Conservation (phyloP, 2,113 vertebrate genomes). For the Procavia capensis region DNA sequence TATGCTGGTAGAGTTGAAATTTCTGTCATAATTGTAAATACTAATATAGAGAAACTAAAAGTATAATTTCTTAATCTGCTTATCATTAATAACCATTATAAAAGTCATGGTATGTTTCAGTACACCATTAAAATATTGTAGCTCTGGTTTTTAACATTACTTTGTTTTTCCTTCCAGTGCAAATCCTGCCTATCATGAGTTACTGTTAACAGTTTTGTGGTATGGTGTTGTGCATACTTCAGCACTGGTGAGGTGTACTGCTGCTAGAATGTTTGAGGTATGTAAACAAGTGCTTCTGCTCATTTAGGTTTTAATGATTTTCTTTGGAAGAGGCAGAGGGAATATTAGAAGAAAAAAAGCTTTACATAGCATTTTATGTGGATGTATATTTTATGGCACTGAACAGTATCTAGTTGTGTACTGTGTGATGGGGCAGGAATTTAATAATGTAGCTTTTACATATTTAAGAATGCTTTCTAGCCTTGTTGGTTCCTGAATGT, state of each 20-base stretch:
- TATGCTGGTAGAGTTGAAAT: conserved; percentile 18
- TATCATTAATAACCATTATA: not conserved
- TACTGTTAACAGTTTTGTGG: conserved; percentile 97
- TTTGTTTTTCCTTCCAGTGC: conserved; percentile 89
- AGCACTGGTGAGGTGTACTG: conserved; percentile 97
- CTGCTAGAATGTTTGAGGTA: conserved; percentile 99
- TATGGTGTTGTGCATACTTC: conserved; percentile 99
- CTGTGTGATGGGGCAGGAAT: conserved; percentile 88
- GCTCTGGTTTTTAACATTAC: not conserved
- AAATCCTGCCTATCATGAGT: conserved; percentile 98
- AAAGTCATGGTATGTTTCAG: not conserved
- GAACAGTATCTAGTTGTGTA: conserved; percentile 79
- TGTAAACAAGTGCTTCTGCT: conserved; percentile 55
- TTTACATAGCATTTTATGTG: not conserved
- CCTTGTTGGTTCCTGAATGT: conserved; percentile 62
- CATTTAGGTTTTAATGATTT: not conserved
- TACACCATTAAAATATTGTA: not conserved
- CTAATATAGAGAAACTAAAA: conserved; percentile 45
- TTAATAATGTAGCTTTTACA: conserved; percentile 53
- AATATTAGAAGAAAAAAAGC: not conserved
- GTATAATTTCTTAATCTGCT: conserved; percentile 45
- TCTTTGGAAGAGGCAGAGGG: conserved; percentile 11
- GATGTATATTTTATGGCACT: conserved; percentile 19
- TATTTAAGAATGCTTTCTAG: conserved; percentile 38
- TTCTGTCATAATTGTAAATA: conserved; percentile 1